Base-by-base conservation (phyloP, 2,888 invertebrate genomes). In the Lissonota sp. region DNA sequence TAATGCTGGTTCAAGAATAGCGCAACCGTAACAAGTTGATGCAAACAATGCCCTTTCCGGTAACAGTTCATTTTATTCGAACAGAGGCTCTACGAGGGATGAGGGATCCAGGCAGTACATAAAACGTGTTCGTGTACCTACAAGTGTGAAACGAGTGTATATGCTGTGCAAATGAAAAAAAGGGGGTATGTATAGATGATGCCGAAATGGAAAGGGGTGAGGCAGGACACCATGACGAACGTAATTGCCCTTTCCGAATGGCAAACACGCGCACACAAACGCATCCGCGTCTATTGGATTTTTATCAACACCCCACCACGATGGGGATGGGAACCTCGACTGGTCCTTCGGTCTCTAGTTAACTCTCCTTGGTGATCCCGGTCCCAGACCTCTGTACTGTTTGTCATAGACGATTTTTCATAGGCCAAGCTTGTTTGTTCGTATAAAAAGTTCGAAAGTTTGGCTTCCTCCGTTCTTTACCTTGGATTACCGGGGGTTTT, bases 241-340 rank as follows among this genome's bases (percentile, higher is more conserved):
- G 91, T 91, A 91, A 92, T 91, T 92, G 90, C 91, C 90, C 90
- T 91, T 89, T 90, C 88, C 88, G 88, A 86, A 89, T 85, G 85
- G 88, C 90, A 91, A 90, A 91, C 89, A 91, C 66, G 26, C 26
- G 26, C 3, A 26, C 26, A 26, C 26, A n/a, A n/a, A 26, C 26
- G 26, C 26, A 26, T 26, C 44, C 44, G 57, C 88, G 76, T 86
- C 90, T 91, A 88, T 90, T 90, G 89, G 90, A 91, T 91, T 92
- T 91, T 91, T 90, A 90, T 90, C 87, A 88, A 88, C 89, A 86
- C 86, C 72, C 58, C 60, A n/a, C 62, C 67, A 71, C 26, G 62
- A 63, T 16, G 16, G 14, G 55, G 58, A 46, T 37, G 67, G 72
- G 73, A 76, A 62, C 83, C 79, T n/a, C n/a, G n/a, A n/a, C n/a